Evolutionary conservation across 2,113 vertebrate genomes (phyloP).

Genomic region (Axis porcinus): DNA sequence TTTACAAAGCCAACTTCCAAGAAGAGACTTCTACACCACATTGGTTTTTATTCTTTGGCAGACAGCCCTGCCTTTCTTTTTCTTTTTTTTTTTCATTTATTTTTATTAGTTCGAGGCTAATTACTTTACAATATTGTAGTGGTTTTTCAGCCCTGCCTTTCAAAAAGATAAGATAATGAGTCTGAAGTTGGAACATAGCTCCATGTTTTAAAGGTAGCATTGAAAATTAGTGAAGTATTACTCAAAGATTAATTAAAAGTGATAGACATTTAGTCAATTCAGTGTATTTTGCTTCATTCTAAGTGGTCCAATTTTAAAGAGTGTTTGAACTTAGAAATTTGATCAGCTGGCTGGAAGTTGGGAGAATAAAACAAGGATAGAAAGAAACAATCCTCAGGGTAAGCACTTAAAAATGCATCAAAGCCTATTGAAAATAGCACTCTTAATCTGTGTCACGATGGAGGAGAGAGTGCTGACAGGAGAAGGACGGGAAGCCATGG

Average conservation of each 20-base stretch:
- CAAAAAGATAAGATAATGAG: conserved; percentile 51
- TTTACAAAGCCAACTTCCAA: conserved; percentile 40
- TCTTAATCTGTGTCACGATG: conserved; percentile 26
- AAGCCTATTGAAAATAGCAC: conserved; percentile 19
- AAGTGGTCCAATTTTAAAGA: conserved; percentile 47
- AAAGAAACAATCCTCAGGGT: conserved; percentile 45
- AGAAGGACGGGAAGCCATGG: not conserved
- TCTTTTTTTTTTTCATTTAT: too few relatives aligned
- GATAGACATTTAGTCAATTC: conserved; percentile 47
- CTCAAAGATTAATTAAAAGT: conserved; percentile 69
- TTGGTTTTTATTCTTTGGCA: not conserved
- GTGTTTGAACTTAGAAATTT: conserved; percentile 50
- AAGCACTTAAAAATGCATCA: conserved; percentile 51
- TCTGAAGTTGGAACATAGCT: conserved; percentile 53
- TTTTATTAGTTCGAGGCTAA: too few relatives aligned
- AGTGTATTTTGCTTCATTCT: conserved; percentile 47
- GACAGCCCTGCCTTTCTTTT: conserved; percentile 38
- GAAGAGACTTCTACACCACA: not conserved
- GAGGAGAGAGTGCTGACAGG: not conserved
- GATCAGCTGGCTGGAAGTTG: conserved; percentile 47
- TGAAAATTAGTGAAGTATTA: conserved; percentile 53
- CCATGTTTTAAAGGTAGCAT: conserved; percentile 54
- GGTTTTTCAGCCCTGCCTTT: conserved; percentile 13
- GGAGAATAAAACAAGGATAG: conserved; percentile 11
- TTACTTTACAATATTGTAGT: too few relatives aligned